phyloP scores from a whole-genome alignment of 2,113 vertebrate genomes.

The Hemiscyllium ocellatum region DNA sequence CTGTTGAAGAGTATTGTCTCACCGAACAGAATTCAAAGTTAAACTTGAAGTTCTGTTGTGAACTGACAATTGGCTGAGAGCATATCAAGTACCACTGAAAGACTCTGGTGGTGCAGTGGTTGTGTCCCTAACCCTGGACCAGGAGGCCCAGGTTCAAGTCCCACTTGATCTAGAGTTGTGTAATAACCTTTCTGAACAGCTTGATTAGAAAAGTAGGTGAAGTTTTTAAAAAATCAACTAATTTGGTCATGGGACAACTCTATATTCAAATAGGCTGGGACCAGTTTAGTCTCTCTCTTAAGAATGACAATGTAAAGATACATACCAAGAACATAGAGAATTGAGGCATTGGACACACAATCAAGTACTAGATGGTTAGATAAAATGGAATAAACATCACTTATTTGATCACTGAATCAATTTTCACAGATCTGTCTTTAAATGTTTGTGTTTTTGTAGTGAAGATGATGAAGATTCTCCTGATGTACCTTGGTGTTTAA shows the following conservation, averaged over 20 bases:
- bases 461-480: neutral
- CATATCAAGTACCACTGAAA: neutral
- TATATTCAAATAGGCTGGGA: neutral
- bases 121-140: too few species aligned
- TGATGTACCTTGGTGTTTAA: neutral
- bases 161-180: too few species aligned
- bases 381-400: neutral
- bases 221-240: neutral
- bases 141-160: too few species aligned
- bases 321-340: neutral
- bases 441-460: neutral
- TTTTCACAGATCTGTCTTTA: neutral
- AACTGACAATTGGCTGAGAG: neutral
- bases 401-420: neutral
- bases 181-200: too few species aligned
- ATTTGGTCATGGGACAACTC: neutral
- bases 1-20: neutral
- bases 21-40: neutral
- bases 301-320: neutral
- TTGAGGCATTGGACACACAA: neutral
- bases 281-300: neutral
- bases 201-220: too few species aligned
- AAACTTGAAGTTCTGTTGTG: neutral
- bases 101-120: too few species aligned
- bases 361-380: neutral